Percentiles rank a stretch among this genome's conserved stretches.
Conservation (phyloP, 2,888 invertebrate species). For the Lathronympha strigana region DNA sequence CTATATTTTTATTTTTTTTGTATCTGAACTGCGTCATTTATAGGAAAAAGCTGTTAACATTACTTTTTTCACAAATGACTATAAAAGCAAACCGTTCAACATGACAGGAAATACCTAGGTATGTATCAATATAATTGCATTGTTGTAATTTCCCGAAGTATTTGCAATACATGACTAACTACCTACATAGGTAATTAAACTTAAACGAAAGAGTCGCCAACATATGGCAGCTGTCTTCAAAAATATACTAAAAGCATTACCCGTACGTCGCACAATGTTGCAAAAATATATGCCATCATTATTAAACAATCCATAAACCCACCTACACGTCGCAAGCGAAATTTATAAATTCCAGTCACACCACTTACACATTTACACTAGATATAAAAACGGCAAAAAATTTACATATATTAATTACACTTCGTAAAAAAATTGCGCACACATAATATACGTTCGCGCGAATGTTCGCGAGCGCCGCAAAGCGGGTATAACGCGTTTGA, state of each 20-base stretch:
- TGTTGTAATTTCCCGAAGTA: background rate
- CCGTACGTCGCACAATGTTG: conserved; percentile 28
- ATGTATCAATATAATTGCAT: background rate
- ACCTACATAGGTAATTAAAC: background rate
- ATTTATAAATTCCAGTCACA: conserved; percentile 44
- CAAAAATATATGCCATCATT: conserved; percentile 43
- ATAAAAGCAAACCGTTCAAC: background rate
- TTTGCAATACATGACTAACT: background rate
- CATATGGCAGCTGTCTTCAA: background rate
- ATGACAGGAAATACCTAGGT: background rate
- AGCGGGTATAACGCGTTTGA: conserved; percentile 64
- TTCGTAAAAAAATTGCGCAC: conserved; percentile 56
- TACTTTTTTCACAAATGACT: background rate
- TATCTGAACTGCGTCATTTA: too few relatives aligned
- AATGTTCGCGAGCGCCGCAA: conserved; percentile 66
- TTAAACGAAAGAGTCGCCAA: background rate
- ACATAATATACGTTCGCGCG: conserved; percentile 49
- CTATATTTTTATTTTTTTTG: too few relatives aligned
- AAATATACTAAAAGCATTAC: conserved; percentile 12
- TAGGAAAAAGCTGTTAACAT: background rate
- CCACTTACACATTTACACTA: conserved; percentile 41
- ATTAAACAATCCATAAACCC: conserved; percentile 36
- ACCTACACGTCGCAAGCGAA: conserved; percentile 42
- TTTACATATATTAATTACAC: conserved; percentile 41
- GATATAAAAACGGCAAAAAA: conserved; percentile 41